A percentile compares a stretch with the other conserved stretches of the same genome.
These are phyloP conservation scores for Euspilapteryx auroguttella DNA, from an alignment of 2,888 invertebrate species.

Conservation along the genomic window DNA sequence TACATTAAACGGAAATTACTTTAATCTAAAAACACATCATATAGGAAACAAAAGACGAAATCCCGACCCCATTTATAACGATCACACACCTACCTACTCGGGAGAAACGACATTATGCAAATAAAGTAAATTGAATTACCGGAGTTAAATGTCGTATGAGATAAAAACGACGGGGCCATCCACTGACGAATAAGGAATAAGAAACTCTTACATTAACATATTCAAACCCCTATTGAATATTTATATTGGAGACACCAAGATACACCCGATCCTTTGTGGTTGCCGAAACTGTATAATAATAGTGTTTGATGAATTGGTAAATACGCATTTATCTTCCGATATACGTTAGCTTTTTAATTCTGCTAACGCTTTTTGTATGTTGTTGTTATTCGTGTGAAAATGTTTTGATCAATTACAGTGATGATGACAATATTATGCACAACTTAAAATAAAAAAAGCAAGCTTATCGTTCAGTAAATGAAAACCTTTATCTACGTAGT, in stretches of 20 bases:
- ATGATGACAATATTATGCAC: too few species aligned
- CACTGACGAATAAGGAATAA: conserved; percentile 60
- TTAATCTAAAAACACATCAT: conserved; percentile 12
- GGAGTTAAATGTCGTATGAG: conserved; percentile 61
- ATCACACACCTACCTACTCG: conserved; percentile 46
- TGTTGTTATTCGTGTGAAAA: too few species aligned
- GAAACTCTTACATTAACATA: conserved; percentile 54
- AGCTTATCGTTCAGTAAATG: too few species aligned
- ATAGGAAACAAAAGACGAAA: too few species aligned
- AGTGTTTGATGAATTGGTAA: too few species aligned
- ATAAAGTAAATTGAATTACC: conserved; percentile 60
- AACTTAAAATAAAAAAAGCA: too few species aligned
- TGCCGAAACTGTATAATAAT: conserved; percentile 5
- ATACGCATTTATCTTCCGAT: too few species aligned
- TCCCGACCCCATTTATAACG: conserved; percentile 10
- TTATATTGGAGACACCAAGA: conserved; percentile 38
- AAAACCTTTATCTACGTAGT: too few species aligned
- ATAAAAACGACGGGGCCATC: conserved; percentile 59
- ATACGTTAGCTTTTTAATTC: too few species aligned
- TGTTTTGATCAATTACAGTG: too few species aligned
- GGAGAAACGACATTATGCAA: conserved; percentile 53
- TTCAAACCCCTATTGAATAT: conserved; percentile 58
- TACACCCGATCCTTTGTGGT: conserved; percentile 1
- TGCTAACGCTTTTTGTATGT: too few species aligned
- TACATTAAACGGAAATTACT: too few species aligned